Base-by-base conservation (phyloP, 1,140 invertebrate genomes). In the Listronotus oregonensis region DNA sequence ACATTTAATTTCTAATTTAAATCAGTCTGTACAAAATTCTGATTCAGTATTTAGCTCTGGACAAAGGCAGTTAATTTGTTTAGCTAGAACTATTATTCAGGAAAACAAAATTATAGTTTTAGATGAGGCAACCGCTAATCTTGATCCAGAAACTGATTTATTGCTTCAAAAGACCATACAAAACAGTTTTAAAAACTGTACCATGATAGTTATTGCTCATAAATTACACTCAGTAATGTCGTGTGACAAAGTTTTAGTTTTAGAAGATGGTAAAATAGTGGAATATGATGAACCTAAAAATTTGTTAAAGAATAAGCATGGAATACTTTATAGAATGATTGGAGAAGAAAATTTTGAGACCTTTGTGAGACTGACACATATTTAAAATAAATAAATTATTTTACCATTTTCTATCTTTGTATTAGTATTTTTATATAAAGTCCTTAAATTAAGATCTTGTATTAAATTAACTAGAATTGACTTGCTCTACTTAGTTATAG, bases 241-340 rank as follows among this genome's bases (percentile, higher is more conserved):
- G 11, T 51, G 21, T 27, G 32, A 51, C 11, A 51, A 51, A 11
- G 32, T 51, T 8, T 1, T 51, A 15, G 32, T 51, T n/a, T 51
- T 51, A 51, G 32, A 51, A 11, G 49, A 11, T 27, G 49, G 32
- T 7, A 51, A 31, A 8, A 78, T 85, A 71, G 81, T 84, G 43
- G 88, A 94, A 80, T 92, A 89, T 76, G 90, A 90, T 68, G 83
- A 86, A 67, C 91, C 92, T 1, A 79, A 87, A 64, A 69, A 82
- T 1, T 75, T 94, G 55, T 74, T 91, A 44, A 80, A 87, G 72
- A 85, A 86, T 55, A 72, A 81, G 27, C 79, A 82, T 32, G 86
- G 90, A 27, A 77, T 83, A 43, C 86, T 93, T 1, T 37, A 37
- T 37, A 37, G 7, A 12, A 37, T 37, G 34, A 12, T 37, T 9